Evolutionary conservation across 2,797 vertebrate genomes (phyloP), one percentile per base, ranked within the genome.

Genomic region (Eurystomus glaucurus): DNA sequence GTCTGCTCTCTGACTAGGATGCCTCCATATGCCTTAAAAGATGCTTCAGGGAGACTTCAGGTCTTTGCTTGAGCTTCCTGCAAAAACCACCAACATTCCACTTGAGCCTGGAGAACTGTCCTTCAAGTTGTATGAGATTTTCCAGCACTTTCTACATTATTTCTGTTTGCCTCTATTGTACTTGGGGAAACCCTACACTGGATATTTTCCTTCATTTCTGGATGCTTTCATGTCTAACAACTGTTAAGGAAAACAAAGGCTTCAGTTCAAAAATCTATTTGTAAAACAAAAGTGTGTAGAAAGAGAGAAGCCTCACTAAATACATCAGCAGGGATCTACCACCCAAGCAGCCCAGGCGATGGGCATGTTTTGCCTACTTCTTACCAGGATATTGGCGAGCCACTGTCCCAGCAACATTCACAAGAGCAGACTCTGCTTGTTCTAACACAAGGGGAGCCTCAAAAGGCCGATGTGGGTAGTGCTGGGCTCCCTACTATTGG

Each of bases 181-280:
- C 4, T 19, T 76, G 64, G 54, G 46, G 65, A 81, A 86, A 93
- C 78, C 70, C 28, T 76, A 21, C 50, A 31, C 22, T 79, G 54
- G 79, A 21, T 75, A 57, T 90, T 88, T 82, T 68, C 55, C 48
- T 58, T 95, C 31, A 62, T 60, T 95, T 94, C 82, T 89, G 58
- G 41, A 43, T 94, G 26, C 33, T 79, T 75, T 72, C n/a, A 7
- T 94, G 78, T 89, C 46, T 77, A 2, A 0, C 37, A 80, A 41
- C 14, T 80, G 62, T 74, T 82, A 64, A 87, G 71, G 37, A 82
- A 96, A 95, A 88, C 57, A 90, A 88, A 89, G n/a, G 33, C 22
- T 90, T 79, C 48, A 3, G 12, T 70, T 91, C 11, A 84, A 71
- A 90, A 81, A 77, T 74, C 71, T 82, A 2, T 72, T 86, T 92